These are phyloP conservation scores for Laticauda laticaudata DNA, from an alignment of 2,113 vertebrate genomes.

Conservation along the genomic window DNA sequence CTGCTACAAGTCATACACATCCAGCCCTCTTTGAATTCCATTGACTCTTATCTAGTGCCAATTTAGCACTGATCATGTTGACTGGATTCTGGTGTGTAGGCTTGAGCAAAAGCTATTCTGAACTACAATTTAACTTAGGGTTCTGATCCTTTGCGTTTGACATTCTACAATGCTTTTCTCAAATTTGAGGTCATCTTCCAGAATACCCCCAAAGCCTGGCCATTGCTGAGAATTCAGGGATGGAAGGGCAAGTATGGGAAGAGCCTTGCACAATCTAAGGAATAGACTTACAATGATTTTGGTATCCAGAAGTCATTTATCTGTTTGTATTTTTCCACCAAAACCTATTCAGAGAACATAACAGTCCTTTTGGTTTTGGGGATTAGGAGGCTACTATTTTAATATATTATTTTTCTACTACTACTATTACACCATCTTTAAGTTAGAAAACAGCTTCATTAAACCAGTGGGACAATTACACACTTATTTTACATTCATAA, in stretches of 20 bases:
- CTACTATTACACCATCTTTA: background rate
- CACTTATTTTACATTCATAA: background rate
- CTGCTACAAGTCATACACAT: background rate
- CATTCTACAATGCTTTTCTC: background rate
- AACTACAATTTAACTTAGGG: background rate
- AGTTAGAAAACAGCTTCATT: background rate
- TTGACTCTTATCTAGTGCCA: background rate
- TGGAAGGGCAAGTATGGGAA: background rate
- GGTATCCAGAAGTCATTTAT: background rate
- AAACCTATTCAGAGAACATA: background rate
- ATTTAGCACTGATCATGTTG: background rate
- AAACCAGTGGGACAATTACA: background rate
- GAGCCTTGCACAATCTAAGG: background rate
- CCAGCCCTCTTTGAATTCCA: background rate
- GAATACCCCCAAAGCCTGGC: background rate
- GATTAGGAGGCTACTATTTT: background rate
- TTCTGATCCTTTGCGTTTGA: background rate
- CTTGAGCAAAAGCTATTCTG: background rate
- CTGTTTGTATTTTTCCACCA: background rate
- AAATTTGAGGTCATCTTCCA: background rate
- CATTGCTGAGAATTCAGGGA: background rate
- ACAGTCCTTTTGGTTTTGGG: background rate
- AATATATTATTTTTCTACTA: background rate
- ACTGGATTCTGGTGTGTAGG: background rate
- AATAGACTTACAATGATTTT: background rate